Evolutionary conservation across 2,113 vertebrate species (phyloP), one percentile per base, ranked within the genome.

Genomic region (Ceyx cyanopectus): DNA sequence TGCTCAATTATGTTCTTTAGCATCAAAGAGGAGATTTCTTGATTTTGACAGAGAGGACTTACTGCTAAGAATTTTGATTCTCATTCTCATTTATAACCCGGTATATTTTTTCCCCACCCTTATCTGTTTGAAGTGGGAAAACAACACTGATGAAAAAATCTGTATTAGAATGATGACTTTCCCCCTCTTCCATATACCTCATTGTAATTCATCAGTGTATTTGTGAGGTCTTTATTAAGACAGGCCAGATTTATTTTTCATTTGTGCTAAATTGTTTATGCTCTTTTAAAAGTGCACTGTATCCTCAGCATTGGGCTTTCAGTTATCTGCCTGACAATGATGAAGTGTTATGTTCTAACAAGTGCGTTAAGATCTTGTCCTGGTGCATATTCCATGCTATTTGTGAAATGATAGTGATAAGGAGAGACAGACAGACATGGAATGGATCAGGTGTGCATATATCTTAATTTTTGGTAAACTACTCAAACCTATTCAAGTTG

Each of bases 191-290:
- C 19, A 37, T 46, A 17, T 32, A 86, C 56, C 65, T 95, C 84
- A 45, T 61, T 96, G 40, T 61, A 92, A 96, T 97, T 93, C 67
- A 78, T 72, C 87, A 51, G 56, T 89, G 77, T 85, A 63, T 96
- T 97, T 91, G 89, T 90, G 89, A 92, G 90, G 58, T 83, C 93
- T 96, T 95, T 94, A 93, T 93, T 93, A 96, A 95, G 92, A 81
- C 65, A 96, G 53, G 82, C 27, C 9, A 80, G 85, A 94, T 91
- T 88, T 95, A 88, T 92, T 96, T 96, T 90, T 96, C 91, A 92
- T 92, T 97, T 85, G 72, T 91, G 90, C 86, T 96, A 80, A 93
- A 94, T 95, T 66, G 43, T 92, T 95, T 85, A 81, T 92, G 92
- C 58, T 81, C 68, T 92, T 96, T 94, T 89, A 80, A 93, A 73